Evolutionary conservation across 1,140 invertebrate genomes (phyloP).

Genomic region (Copidosoma floridanum): DNA sequence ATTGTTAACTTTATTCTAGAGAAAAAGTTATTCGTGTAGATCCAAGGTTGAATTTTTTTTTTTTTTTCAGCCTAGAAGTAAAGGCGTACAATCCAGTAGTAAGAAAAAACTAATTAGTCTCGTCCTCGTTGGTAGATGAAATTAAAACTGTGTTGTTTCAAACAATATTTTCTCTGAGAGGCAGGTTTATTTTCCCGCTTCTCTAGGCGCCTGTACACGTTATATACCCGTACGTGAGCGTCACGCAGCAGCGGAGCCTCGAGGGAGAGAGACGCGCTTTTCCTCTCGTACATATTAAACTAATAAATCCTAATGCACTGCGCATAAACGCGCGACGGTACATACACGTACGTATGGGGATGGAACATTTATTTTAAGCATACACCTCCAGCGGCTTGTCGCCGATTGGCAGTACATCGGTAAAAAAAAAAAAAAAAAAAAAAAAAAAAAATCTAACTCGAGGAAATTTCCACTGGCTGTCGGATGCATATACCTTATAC

Average conservation of each 20-base stretch:
- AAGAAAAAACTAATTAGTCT: too few relatives aligned
- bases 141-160: background rate
- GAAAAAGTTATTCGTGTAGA: too few relatives aligned
- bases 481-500: too few relatives aligned
- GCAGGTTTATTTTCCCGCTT: background rate
- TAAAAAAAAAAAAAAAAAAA: background rate
- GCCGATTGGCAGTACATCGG: background rate
- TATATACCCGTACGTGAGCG: too few relatives aligned
- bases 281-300: slow-evolving; percentile 1
- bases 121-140: too few relatives aligned
- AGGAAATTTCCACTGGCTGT: slow-evolving; percentile 17
- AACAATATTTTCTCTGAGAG: background rate
- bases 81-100: too few relatives aligned
- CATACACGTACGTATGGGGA: too few relatives aligned
- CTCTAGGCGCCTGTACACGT: background rate
- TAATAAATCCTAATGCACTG: slow-evolving; percentile 12
- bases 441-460: slow-evolving; percentile 7
- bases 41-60: too few relatives aligned
- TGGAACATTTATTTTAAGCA: too few relatives aligned
- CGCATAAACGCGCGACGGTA: slow-evolving; percentile 5
- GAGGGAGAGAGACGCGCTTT: background rate
- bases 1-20: too few relatives aligned
- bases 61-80: too few relatives aligned
- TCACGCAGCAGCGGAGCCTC: too few relatives aligned
- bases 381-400: background rate